Evolutionary conservation across 2,797 vertebrate species (phyloP).

Genomic region (Periophthalmus magnuspinnatus): DNA sequence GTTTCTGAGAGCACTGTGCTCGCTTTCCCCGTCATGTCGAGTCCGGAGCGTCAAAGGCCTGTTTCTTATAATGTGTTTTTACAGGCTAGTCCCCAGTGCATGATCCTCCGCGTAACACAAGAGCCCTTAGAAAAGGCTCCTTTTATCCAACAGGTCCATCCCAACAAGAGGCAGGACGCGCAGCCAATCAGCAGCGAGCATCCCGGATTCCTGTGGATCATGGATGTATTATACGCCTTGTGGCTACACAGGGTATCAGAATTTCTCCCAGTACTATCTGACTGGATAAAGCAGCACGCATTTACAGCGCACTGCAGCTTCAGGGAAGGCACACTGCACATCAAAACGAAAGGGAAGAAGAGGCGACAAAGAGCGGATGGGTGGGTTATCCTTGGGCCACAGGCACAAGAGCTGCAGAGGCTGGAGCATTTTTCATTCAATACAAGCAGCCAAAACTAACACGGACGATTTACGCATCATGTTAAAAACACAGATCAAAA

Average conservation of each 20-base stretch:
- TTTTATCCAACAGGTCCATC: slow-evolving; percentile 98
- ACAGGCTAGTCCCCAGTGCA: slow-evolving; percentile 85
- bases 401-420: not conserved
- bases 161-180: slow-evolving; percentile 86
- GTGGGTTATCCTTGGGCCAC: no score
- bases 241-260: slow-evolving; percentile 48
- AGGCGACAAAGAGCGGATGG: not conserved
- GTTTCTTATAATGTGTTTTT: slow-evolving; percentile 55
- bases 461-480: not conserved
- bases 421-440: not conserved
- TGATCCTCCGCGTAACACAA: slow-evolving; percentile 83
- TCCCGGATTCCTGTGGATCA: slow-evolving; percentile 86
- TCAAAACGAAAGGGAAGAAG: not conserved
- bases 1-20: slow-evolving; percentile 84
- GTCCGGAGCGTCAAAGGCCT: slow-evolving; percentile 44
- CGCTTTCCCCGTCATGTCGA: slow-evolving; percentile 90
- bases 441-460: not conserved
- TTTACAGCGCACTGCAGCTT: slow-evolving; percentile 21
- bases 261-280: slow-evolving; percentile 34
- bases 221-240: slow-evolving; percentile 63
- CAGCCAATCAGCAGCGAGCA: slow-evolving; percentile 94
- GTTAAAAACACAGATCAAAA: not conserved
- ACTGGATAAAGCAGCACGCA: slow-evolving; percentile 35
- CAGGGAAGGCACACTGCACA: not conserved
- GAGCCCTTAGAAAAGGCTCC: slow-evolving; percentile 88